Evolutionary conservation across 2,888 invertebrate species (phyloP), one percentile per base, ranked within the genome.

Genomic region (Pristionchus arcanus): DNA sequence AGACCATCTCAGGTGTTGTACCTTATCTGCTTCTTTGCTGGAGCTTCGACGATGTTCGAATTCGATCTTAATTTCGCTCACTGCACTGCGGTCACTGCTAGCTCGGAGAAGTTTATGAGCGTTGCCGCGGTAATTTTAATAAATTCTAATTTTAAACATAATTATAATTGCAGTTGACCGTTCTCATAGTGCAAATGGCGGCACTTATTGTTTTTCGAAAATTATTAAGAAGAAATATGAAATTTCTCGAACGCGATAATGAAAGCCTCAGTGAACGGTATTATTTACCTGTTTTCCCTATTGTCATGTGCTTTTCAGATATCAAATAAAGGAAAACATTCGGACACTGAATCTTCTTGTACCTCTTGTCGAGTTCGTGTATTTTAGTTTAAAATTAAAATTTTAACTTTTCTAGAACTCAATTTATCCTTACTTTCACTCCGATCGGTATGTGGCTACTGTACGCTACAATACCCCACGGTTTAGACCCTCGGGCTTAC

Each of bases 181-280:
- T 81, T 34, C 25, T 81, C 13, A 53, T 81, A n/a, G 21, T 42
- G 37, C 53, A 49, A 49, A 11, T 81, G 25, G 21, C 37, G 9
- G 42, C 28, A 13, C 9, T 42, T 5, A 19, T 77, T 77, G 81
- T 53, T 49, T 81, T 81, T 81, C 81, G 81, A 49, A 11, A n/a
- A 28, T 28, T 81, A 16, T 19, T 81, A 11, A n/a, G 28, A n/a
- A 42, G 81, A 49, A 81, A 81, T 21, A 11, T 16, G 49, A 81
- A 49, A 11, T 49, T 42, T 42, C n/a, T 81, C 7, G 19, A 28
- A 7, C 37, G 81, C 3, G 49, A 34, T n/a, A n/a, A 53, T 28
- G 42, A 49, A n/a, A 49, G 81, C n/a, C 81, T 81, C n/a, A 81
- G 49, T 11, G 81, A 81, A 28, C 81, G 81, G 81, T 81, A 74